Conservation (phyloP, 2,797 vertebrate genomes). For the Otolemur crassicaudatus region DNA sequence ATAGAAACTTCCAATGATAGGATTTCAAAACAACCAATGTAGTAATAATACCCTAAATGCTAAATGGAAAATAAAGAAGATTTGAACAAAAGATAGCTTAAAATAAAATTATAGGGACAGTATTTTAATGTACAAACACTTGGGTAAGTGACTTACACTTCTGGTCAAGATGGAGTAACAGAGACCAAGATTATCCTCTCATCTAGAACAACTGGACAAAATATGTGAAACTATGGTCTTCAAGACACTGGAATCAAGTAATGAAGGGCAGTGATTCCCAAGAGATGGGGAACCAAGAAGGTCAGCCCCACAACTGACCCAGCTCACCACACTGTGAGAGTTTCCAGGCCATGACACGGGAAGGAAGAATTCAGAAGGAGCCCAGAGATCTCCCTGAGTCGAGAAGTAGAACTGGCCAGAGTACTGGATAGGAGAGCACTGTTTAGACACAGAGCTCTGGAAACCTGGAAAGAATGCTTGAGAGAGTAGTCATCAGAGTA, state of each 20-base stretch:
- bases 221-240: not conserved
- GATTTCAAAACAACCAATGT: not conserved
- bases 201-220: not conserved
- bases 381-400: not conserved
- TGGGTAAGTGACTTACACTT: not conserved
- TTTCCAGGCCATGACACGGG: not conserved
- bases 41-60: not conserved
- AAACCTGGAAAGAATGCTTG: not conserved
- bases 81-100: not conserved
- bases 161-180: not conserved
- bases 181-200: not conserved
- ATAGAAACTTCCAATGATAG: not conserved
- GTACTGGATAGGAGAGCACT: not conserved
- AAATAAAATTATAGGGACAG: not conserved
- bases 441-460: not conserved
- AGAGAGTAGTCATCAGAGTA: not conserved
- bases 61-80: not conserved
- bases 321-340: not conserved
- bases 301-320: too few species aligned
- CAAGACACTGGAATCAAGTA: not conserved
- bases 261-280: not conserved
- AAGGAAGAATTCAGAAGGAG: not conserved
- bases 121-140: slow-evolving; percentile 10
- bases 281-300: not conserved
- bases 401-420: not conserved